phyloP scores from a whole-genome alignment of 2,888 invertebrate genomes.

The Pegoplata infirma region DNA sequence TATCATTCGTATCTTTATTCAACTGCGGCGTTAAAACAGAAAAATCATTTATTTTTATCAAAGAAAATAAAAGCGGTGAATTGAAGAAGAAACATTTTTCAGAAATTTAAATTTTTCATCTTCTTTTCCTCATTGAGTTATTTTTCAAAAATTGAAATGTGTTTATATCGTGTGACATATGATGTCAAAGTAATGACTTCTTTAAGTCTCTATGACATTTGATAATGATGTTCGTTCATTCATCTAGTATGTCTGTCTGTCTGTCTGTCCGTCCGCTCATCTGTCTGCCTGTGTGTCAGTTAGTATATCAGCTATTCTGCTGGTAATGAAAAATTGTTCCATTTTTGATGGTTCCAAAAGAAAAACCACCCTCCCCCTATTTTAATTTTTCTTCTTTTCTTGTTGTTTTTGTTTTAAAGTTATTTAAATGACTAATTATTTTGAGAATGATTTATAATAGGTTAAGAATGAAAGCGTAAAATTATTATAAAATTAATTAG shows the following conservation, averaged over 20 bases:
- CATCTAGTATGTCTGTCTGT: no score
- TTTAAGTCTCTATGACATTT: constrained; percentile 74
- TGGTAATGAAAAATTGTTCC: constrained; percentile 70
- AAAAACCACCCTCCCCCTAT: constrained; percentile 18
- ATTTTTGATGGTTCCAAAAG: constrained; percentile 70
- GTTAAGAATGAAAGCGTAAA: constrained; percentile 40
- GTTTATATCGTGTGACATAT: constrained; percentile 72
- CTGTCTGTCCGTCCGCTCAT: no score
- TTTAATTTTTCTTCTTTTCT: neutral
- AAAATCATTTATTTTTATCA: constrained; percentile 2
- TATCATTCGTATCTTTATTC: no score
- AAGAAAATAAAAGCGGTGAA: neutral
- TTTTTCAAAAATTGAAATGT: neutral
- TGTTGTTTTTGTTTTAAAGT: neutral
- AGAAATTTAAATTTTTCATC: neutral
- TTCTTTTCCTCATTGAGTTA: neutral
- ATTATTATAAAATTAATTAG: constrained; percentile 58
- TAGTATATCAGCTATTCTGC: constrained; percentile 2
- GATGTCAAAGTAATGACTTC: constrained; percentile 77
- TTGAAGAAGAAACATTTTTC: no score
- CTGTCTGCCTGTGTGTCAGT: no score
- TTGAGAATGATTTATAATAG: constrained; percentile 57
- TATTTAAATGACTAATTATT: constrained; percentile 61
- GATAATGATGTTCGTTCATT: constrained; percentile 55
- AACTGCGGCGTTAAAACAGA: no score